Conservation (phyloP, 2,797 vertebrate species). For the Myotis findleyi region DNA sequence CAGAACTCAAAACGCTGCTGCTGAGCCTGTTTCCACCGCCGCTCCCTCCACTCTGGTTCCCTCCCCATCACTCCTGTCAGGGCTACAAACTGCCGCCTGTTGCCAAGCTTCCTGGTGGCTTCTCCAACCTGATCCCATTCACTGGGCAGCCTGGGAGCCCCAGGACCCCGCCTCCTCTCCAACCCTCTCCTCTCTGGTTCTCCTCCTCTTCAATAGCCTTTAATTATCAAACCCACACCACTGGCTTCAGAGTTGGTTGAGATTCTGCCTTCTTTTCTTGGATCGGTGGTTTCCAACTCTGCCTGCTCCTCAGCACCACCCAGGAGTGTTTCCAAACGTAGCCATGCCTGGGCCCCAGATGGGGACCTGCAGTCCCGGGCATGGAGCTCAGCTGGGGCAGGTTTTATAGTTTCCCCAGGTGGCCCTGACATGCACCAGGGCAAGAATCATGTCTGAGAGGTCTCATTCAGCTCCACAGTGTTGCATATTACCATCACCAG, state of each 20-base stretch:
- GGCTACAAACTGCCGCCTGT: background rate
- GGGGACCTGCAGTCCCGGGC: background rate
- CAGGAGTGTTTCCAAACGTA: background rate
- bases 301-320: background rate
- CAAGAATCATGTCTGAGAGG: background rate
- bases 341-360: background rate
- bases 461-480: background rate
- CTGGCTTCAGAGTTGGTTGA: background rate
- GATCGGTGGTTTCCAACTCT: background rate
- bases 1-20: background rate
- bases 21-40: background rate
- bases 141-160: rapidly evolving
- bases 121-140: background rate
- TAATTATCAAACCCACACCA: background rate
- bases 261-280: background rate
- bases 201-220: background rate
- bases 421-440: background rate
- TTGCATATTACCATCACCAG: background rate
- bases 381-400: background rate
- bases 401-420: background rate
- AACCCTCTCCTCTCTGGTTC: background rate
- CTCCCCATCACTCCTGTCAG: background rate
- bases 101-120: background rate
- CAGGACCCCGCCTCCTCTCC: background rate
- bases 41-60: background rate